Percentiles rank a stretch among this genome's conserved stretches.
phyloP scores from a whole-genome alignment of 2,888 invertebrate species.

The Acrobasis suavella region DNA sequence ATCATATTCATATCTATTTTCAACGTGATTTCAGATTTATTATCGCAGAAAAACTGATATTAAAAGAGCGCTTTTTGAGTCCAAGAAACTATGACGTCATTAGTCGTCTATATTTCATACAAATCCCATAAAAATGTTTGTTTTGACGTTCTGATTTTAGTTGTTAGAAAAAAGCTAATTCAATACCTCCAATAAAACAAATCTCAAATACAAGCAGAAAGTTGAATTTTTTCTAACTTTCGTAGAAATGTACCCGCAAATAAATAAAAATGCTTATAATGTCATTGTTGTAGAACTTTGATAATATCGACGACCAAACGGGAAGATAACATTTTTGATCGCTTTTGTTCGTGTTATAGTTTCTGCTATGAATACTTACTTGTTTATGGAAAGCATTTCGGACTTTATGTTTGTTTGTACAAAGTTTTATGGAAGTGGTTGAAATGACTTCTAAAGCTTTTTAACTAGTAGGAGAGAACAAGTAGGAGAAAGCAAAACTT shows the following conservation, averaged over 20 bases:
- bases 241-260: constrained; percentile 2
- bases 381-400: neutral
- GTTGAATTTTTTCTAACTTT: neutral
- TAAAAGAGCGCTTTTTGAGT: too few relatives aligned
- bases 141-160: too few relatives aligned
- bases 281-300: constrained; percentile 12
- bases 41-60: too few relatives aligned
- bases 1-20: too few relatives aligned
- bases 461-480: too few relatives aligned
- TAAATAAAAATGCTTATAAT: constrained; percentile 11
- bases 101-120: too few relatives aligned
- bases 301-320: constrained; percentile 9
- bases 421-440: neutral
- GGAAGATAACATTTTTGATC: constrained; percentile 4
- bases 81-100: too few relatives aligned
- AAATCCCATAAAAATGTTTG: too few relatives aligned
- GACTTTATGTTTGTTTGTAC: neutral
- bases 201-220: neutral
- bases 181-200: neutral
- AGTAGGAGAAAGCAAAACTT: too few relatives aligned
- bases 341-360: neutral
- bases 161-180: too few relatives aligned
- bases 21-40: too few relatives aligned
- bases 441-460: too few relatives aligned
- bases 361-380: neutral